Base-by-base conservation (phyloP, 2,113 vertebrate species). In the Alexandromys fortis region DNA sequence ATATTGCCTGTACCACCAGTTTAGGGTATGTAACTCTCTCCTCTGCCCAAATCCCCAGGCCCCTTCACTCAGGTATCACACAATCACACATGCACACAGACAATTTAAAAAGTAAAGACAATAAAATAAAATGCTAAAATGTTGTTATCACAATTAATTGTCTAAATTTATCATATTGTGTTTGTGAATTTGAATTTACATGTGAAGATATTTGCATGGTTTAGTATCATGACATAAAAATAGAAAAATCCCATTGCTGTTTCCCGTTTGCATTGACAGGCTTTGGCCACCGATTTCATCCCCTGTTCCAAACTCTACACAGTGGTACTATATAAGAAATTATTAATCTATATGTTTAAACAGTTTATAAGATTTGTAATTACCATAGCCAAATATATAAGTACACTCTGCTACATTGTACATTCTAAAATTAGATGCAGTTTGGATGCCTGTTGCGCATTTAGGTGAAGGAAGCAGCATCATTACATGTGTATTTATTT, bases 271-370 rank as follows among this genome's bases (percentile, higher is more conserved):
- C 7, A 92, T 24, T 52, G 4, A 55, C 4, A 86, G 38, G 0
- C 3, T 86, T 78, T 92, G 13, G 7, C 33, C 33, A 38, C 65
- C 52, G 78, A 6, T 72, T 72, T 26, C 9, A 61, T 28, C 33
- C 11, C 14, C 9, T 8, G 7, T 0, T 8, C 11, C 1, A 8
- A 30, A 33, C 5, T 16, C 2, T 3, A 73, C 14, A 9, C 1
- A 65, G 2, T 21, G 9, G 22, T 67, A 28, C 65, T 72, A 1
- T 61, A 49, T 7, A 73, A 11, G 1, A 91, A 91, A 61, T 3
- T 65, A n/a, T 33, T 47, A 68, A 73, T 14, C 4, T 63, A 11
- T 28, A 14, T 3, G 5, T 35, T 1, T 22, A 42, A n/a, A 5
- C 5, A 45, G 81, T 55, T 61, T 75, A 28, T 81, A 55, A 3